Evolutionary conservation across 2,888 invertebrate species (phyloP), one percentile per base, ranked within the genome.

Genomic region (Brachyptera putata): DNA sequence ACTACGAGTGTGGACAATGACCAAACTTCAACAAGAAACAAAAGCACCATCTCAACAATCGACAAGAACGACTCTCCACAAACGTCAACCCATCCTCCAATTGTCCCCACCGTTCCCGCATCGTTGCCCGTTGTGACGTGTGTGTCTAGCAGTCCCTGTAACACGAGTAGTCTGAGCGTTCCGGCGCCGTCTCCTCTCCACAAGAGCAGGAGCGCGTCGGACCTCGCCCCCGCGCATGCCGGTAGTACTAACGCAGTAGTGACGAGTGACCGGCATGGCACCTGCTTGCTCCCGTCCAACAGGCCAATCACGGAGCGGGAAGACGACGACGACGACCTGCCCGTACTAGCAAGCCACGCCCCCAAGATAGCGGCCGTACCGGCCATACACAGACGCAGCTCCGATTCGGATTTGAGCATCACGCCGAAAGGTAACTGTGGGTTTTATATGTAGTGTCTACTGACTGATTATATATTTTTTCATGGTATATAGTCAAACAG

Each of bases 351-450:
- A n/a, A n/a, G n/a, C n/a, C n/a, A n/a, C n/a, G n/a, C n/a, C n/a
- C 78, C 78, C 7, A 83, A 79, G 67, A 67, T 74, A 61, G 74
- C 72, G 61, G 66, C 71, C 34, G 70, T 73, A 1, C 68, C 73
- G 50, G 68, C 66, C 75, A 76, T 88, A 63, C 86, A 88, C 71
- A 80, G 94, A 57, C 79, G 95, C 67, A 94, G 94, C 2, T 95
- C 95, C 1, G 96, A 95, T 75, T 95, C 95, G 0, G 96, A 96
- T 76, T 79, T 94, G 66, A 94, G 91, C 77, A 85, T 93, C 53
- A 92, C 94, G 11, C 93, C 94, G 3, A 95, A 93, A 88, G 94
- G 95, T 95, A 77, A 76, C 73, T 58, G 7, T 13, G 18, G 24
- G 16, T 21, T 26, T 55, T 57, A 22, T 55, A 26, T 55, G 34